Evolutionary conservation across 2,113 vertebrate species (phyloP).

Genomic region (Otus sunia): DNA sequence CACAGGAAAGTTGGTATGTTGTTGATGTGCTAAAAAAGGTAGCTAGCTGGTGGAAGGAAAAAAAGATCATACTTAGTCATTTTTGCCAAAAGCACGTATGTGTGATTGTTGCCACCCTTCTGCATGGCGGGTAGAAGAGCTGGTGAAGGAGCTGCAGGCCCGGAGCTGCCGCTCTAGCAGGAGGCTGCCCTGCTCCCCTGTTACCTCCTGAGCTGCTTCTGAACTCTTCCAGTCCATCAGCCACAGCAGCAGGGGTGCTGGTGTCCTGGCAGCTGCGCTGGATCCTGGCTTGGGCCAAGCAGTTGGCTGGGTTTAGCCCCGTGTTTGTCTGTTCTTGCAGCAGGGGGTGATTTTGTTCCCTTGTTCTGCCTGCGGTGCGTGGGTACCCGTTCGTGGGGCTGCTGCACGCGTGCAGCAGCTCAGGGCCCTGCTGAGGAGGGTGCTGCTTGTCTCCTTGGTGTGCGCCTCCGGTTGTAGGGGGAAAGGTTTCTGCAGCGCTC

Average conservation of each 20-base stretch:
- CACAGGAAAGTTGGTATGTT: neutral
- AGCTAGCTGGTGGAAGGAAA: neutral
- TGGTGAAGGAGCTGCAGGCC: neutral
- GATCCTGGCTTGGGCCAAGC: neutral
- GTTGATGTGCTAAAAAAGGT: neutral
- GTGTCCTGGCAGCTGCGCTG: neutral
- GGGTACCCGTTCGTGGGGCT: neutral
- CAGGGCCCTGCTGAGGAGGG: accelerated
- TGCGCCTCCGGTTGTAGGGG: neutral
- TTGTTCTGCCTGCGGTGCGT: accelerated
- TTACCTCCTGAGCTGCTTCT: neutral
- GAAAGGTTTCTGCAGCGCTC: neutral
- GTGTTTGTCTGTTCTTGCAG: neutral
- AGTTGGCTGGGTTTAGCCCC: neutral
- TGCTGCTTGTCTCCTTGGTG: neutral
- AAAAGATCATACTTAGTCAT: neutral
- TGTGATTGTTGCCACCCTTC: neutral
- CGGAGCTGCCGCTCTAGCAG: neutral
- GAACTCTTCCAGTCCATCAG: neutral
- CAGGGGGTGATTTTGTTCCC: neutral
- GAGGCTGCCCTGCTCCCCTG: neutral
- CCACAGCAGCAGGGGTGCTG: accelerated
- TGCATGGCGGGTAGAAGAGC: neutral
- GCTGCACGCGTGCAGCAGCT: accelerated
- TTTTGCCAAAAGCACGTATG: neutral